phyloP scores from a whole-genome alignment of 1,140 invertebrate species.

The Neelides sp. region DNA sequence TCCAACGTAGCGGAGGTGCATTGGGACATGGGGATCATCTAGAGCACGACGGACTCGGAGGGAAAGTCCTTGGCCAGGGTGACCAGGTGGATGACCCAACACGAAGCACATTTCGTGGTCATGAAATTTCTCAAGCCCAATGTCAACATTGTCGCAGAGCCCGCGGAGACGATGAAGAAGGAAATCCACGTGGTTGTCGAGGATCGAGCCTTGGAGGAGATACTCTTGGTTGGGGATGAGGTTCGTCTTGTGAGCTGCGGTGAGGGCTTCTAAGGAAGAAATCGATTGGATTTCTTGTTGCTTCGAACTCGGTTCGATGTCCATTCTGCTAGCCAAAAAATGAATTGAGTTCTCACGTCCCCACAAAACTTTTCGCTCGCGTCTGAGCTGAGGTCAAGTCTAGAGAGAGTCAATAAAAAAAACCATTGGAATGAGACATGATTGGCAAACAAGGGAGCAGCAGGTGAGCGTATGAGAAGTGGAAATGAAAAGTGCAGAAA shows the following conservation, averaged over 20 bases:
- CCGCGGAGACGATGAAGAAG: constrained; percentile 78
- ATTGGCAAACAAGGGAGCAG: too few species aligned
- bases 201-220: constrained; percentile 75
- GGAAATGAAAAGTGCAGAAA: too few species aligned
- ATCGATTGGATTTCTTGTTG: constrained; percentile 24
- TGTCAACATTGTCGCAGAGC: constrained; percentile 85
- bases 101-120: constrained; percentile 28
- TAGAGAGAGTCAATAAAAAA: too few species aligned
- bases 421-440: too few species aligned
- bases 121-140: constrained; percentile 75
- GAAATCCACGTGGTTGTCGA: constrained; percentile 84
- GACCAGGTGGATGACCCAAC: constrained; percentile 4
- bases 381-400: too few species aligned
- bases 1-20: constrained; percentile 68
- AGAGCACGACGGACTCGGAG: constrained; percentile 62
- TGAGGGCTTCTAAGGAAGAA: constrained; percentile 59
- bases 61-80: constrained; percentile 43
- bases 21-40: constrained; percentile 63
- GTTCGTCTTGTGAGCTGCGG: constrained; percentile 61
- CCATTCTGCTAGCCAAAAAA: constrained; percentile 7
- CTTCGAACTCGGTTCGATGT: constrained; percentile 20
- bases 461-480: too few species aligned
- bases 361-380: too few species aligned
- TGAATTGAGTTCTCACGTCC: too few species aligned
- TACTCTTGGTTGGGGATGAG: constrained; percentile 84